phyloP scores from a whole-genome alignment of 2,888 invertebrate genomes.

The Mantis religiosa region DNA sequence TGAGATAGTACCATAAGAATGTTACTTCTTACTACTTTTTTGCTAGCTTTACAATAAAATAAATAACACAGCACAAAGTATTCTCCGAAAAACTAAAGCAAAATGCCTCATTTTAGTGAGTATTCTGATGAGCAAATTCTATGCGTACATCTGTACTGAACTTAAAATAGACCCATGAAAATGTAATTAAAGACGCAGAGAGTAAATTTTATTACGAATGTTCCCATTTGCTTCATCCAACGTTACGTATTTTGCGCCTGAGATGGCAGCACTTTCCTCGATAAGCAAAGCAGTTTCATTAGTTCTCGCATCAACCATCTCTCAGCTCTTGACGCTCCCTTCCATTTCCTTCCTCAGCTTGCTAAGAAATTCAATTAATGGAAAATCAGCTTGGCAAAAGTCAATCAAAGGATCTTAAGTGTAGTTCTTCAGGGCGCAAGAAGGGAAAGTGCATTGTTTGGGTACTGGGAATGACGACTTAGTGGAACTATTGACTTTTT shows the following conservation, averaged over 20 bases:
- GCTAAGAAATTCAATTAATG: conserved; percentile 16
- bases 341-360: background rate
- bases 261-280: background rate
- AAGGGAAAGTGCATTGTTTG: background rate
- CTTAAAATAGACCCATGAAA: background rate
- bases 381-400: conserved; percentile 2
- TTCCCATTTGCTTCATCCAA: background rate
- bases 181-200: background rate
- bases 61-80: background rate
- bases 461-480: background rate
- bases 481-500: background rate
- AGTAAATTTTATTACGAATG: background rate
- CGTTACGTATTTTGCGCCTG: background rate
- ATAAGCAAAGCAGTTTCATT: background rate
- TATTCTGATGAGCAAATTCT: background rate
- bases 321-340: background rate
- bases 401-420: conserved; percentile 8
- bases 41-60: too few species aligned
- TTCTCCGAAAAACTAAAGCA: background rate
- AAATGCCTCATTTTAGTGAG: background rate
- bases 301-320: background rate
- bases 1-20: too few species aligned
- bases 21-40: too few species aligned
- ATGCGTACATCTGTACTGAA: background rate
- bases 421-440: background rate